phyloP scores from a whole-genome alignment of 2,113 vertebrate genomes.

The Amphiprion ocellaris region DNA sequence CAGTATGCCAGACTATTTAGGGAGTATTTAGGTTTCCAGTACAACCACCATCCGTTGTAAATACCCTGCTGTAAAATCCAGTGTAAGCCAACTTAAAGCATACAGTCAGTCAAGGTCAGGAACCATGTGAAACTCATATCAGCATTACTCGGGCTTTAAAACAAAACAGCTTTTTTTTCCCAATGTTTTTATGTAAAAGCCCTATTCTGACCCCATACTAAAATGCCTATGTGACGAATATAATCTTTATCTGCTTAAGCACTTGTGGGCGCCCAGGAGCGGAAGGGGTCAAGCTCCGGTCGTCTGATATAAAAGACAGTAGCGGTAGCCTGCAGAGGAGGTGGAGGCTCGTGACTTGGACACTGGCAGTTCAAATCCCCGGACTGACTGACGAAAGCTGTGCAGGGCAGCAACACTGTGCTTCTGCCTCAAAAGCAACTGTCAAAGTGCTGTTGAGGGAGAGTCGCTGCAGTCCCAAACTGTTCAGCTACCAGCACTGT shows the following conservation, averaged over 20 bases:
- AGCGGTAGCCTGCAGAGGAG: slow-evolving; percentile 53
- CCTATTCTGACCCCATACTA: slow-evolving; percentile 47
- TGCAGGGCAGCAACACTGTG: slow-evolving; percentile 36
- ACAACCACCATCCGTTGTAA: slow-evolving; percentile 19
- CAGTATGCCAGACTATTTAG: neutral
- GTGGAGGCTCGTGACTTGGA: slow-evolving; percentile 61
- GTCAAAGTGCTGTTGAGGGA: slow-evolving; percentile 43
- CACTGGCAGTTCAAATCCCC: slow-evolving; percentile 59
- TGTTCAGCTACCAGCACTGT: slow-evolving; percentile 23
- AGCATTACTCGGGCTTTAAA: slow-evolving; percentile 39
- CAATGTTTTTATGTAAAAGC: slow-evolving; percentile 66
- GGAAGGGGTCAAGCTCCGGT: slow-evolving; percentile 58
- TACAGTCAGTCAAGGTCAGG: slow-evolving; percentile 20
- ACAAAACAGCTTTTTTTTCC: slow-evolving; percentile 29
- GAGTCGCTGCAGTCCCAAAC: slow-evolving; percentile 32
- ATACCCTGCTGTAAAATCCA: slow-evolving; percentile 31
- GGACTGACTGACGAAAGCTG: slow-evolving; percentile 47
- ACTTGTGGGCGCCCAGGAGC: slow-evolving; percentile 62
- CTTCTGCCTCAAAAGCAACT: slow-evolving; percentile 52
- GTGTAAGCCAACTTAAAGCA: slow-evolving; percentile 30
- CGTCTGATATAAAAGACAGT: slow-evolving; percentile 48
- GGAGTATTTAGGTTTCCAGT: slow-evolving; percentile 16
- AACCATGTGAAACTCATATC: slow-evolving; percentile 25
- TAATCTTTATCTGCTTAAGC: slow-evolving; percentile 71
- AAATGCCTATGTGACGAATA: slow-evolving; percentile 62